Evolutionary conservation across 2,888 invertebrate species (phyloP).

Genomic region (Drosophila eohydei): DNA sequence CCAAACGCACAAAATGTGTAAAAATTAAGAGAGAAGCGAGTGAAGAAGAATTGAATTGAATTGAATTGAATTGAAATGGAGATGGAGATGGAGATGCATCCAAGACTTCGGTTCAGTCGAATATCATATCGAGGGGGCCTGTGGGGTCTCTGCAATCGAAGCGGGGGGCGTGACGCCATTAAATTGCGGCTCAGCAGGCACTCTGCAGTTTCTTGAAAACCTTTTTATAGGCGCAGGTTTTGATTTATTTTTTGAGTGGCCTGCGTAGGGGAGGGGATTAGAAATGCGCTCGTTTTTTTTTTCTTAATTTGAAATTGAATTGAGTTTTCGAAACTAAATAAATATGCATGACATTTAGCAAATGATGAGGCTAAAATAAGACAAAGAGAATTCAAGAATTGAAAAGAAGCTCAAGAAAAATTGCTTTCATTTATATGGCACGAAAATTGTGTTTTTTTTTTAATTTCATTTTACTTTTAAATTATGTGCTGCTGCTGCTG

Average conservation of each 20-base stretch:
- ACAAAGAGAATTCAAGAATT: not conserved
- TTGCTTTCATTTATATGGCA: slow-evolving; percentile 51
- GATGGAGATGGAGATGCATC: slow-evolving; percentile 28
- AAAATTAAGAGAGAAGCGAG: slow-evolving; percentile 19
- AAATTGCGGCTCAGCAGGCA: slow-evolving; percentile 51
- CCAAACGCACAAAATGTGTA: slow-evolving; percentile 45
- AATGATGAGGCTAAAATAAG: slow-evolving; percentile 32
- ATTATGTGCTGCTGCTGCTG: slow-evolving; percentile 51
- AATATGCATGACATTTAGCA: slow-evolving; percentile 39
- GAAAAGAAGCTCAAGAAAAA: slow-evolving; percentile 25
- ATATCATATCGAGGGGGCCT: slow-evolving; percentile 2
- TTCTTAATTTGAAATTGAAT: slow-evolving; percentile 51
- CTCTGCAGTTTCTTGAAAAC: slow-evolving; percentile 30
- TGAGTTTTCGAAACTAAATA: slow-evolving; percentile 37
- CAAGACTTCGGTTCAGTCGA: slow-evolving; percentile 9
- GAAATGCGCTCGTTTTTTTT: slow-evolving; percentile 26
- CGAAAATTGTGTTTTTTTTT: slow-evolving; percentile 63
- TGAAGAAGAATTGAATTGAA: slow-evolving; percentile 44
- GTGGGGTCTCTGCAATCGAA: not conserved
- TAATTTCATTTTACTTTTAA: slow-evolving; percentile 81
- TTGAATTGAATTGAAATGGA: slow-evolving; percentile 53
- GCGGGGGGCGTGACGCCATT: slow-evolving; percentile 81
- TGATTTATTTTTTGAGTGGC: slow-evolving; percentile 46
- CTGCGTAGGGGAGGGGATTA: slow-evolving; percentile 7
- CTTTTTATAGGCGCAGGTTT: slow-evolving; percentile 25